Evolutionary conservation across 2,888 invertebrate genomes (phyloP), one percentile per base, ranked within the genome.

Genomic region (Periphyllus acericola): DNA sequence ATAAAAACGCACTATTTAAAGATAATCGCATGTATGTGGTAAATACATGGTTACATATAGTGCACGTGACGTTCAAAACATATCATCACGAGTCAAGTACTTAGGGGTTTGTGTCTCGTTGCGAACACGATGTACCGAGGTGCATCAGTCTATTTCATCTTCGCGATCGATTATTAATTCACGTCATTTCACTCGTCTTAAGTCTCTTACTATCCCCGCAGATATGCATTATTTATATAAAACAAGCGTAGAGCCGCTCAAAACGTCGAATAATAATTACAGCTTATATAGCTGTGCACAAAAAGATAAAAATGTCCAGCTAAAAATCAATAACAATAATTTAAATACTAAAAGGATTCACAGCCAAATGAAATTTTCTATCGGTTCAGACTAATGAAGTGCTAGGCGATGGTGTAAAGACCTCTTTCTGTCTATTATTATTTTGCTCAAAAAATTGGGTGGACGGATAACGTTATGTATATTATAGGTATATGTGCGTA

Each of bases 301-400:
- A 9, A 21, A 36, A 80, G 29, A 36, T 25, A 40, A 74, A 17
- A 25, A 66, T 66, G 21, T 66, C 25, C 25, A 25, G 21, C 66
- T 21, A 25, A 40, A 40, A 40, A 29, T 46, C 68, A 32, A 68
- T 46, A 68, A 40, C 29, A 68, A 32, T 5, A 32, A 81, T 68
- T 81, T 46, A 46, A 68, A 81, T 68, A 81, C 34, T 40, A 81
- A 66, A 81, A 81, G 36, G 66, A 29, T 66, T 66, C 66, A n/a
- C 66, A 66, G 40, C n/a, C 36, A 36, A 21, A 81, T 66, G 17
- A 66, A 60, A 66, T 60, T 80, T 80, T 80, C 60, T 80, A 80
- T 40, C 36, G 36, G 66, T 36, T 36, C 36, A n/a, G 60, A 34
- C 60, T 60, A 80, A 80, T n/a, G n/a, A 66, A 80, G 80, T 66